phyloP scores from a whole-genome alignment of 2,797 vertebrate genomes.

The Apogon hyalosoma region DNA sequence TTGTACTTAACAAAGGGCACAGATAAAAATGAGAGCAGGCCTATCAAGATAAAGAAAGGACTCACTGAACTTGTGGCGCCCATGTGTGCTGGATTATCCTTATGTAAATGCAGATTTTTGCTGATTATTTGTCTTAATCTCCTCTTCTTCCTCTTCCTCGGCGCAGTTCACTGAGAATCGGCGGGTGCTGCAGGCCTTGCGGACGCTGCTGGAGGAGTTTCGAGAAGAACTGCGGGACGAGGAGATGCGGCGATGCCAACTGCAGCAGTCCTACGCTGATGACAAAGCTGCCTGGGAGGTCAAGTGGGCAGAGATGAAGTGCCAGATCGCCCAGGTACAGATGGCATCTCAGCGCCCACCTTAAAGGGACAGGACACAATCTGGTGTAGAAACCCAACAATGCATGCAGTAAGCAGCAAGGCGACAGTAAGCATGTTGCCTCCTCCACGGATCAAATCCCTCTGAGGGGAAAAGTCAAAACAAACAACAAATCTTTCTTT shows the following conservation, averaged over 20 bases:
- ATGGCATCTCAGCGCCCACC: constrained; percentile 64
- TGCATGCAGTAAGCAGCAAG: constrained; percentile 32
- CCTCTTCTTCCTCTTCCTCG: neutral
- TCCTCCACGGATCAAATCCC: constrained; percentile 30
- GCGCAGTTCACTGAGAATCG: constrained; percentile 89
- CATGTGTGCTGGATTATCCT: constrained; percentile 5
- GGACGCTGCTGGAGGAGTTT: constrained; percentile 92
- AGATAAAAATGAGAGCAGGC: constrained; percentile 18
- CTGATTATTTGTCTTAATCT: neutral
- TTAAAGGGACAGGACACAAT: constrained; percentile 59
- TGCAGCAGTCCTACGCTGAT: constrained; percentile 91
- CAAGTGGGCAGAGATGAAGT: constrained; percentile 90
- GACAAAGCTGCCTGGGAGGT: constrained; percentile 96
- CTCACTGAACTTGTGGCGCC: constrained; percentile 3
- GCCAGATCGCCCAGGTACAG: constrained; percentile 90
- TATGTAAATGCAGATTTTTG: neutral
- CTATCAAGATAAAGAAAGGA: constrained; percentile 15
- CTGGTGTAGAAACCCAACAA: constrained; percentile 11
- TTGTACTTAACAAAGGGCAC: constrained; percentile 25
- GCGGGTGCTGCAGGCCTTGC: constrained; percentile 88
- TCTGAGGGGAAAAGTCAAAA: constrained; percentile 13
- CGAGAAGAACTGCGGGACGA: constrained; percentile 90
- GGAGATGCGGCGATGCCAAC: constrained; percentile 84
- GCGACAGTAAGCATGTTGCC: constrained; percentile 59
- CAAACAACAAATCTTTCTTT: neutral